Percentiles rank a stretch among this genome's conserved stretches.
Evolutionary conservation across 2,888 invertebrate genomes (phyloP).

Genomic region (Drosophila helvetica): DNA sequence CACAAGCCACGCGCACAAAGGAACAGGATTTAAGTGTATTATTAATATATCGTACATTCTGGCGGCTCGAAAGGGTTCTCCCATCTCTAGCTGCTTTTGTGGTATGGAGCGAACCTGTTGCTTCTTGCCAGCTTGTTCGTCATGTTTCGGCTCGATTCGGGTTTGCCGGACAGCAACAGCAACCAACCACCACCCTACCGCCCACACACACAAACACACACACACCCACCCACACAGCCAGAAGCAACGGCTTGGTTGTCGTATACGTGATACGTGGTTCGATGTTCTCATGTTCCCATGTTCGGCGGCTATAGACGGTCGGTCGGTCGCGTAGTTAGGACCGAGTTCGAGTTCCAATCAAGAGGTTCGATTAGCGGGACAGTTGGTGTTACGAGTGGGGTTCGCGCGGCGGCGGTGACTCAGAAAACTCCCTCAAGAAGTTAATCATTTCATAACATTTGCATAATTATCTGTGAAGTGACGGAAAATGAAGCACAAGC

Average conservation of each 20-base stretch:
- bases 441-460: slow-evolving; percentile 19
- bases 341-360: slow-evolving; percentile 23
- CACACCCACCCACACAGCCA: not conserved
- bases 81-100: slow-evolving; percentile 23
- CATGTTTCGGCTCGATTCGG: slow-evolving; percentile 23
- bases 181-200: slow-evolving; percentile 11
- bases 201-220: slow-evolving; percentile 3
- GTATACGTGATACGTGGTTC: slow-evolving; percentile 1
- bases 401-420: slow-evolving; percentile 31
- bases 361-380: slow-evolving; percentile 1
- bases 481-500: not conserved
- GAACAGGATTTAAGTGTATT: not conserved
- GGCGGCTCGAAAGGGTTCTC: not conserved
- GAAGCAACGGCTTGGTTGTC: not conserved
- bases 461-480: slow-evolving; percentile 30
- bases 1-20: not conserved
- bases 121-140: slow-evolving; percentile 45
- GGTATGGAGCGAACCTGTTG: slow-evolving; percentile 43
- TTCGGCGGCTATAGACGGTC: slow-evolving; percentile 27
- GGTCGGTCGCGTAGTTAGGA: slow-evolving; percentile 44
- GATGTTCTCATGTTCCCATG: slow-evolving; percentile 48
- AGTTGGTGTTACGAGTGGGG: slow-evolving; percentile 17
- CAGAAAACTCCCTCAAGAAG: slow-evolving; percentile 15
- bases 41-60: not conserved
- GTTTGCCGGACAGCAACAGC: slow-evolving; percentile 8